phyloP scores from a whole-genome alignment of 2,888 invertebrate species.

The Clitarchus hookeri region DNA sequence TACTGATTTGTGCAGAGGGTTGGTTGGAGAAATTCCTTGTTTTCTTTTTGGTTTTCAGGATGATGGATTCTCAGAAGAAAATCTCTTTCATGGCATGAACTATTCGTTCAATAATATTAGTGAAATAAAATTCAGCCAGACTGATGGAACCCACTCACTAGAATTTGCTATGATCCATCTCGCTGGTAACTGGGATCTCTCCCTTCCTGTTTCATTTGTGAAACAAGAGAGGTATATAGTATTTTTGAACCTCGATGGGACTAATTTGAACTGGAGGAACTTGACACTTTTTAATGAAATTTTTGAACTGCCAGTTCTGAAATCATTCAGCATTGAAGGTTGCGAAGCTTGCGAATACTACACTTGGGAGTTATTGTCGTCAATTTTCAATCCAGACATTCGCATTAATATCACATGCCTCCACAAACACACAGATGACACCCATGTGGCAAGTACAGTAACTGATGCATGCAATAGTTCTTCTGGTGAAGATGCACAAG shows the following conservation, averaged over 20 bases:
- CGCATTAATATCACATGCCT: neutral
- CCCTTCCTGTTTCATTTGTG: neutral
- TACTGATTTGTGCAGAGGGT: neutral
- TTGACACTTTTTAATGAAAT: neutral
- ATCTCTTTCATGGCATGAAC: neutral
- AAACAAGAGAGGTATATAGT: neutral
- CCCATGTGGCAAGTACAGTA: neutral
- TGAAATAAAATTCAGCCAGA: neutral
- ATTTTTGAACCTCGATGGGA: neutral
- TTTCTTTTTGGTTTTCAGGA: neutral
- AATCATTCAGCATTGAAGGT: neutral
- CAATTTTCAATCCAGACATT: neutral
- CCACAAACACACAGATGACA: neutral
- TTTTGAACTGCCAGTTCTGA: neutral
- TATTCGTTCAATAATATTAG: neutral
- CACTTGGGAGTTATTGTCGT: neutral
- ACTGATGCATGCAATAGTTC: neutral
- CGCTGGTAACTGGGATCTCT: neutral
- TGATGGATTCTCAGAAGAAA: neutral
- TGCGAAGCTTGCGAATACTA: neutral
- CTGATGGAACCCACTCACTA: neutral
- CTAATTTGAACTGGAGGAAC: neutral
- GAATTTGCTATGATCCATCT: neutral
- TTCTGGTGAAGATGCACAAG: neutral
- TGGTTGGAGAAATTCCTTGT: neutral